These are phyloP conservation scores for Esox masquinongy DNA, from an alignment of 2,797 vertebrate genomes.

Conservation along the genomic window DNA sequence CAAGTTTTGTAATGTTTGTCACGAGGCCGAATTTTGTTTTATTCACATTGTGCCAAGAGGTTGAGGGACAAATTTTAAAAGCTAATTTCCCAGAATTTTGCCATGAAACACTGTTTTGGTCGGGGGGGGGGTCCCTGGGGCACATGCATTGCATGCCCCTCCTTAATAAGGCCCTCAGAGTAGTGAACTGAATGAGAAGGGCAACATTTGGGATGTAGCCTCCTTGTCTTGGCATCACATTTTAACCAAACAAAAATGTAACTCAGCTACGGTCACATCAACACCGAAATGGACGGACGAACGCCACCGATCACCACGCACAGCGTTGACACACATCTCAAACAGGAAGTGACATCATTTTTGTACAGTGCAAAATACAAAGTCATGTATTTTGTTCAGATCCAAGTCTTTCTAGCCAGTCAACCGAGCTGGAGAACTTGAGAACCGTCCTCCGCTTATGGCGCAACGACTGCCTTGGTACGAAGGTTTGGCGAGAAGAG, in stretches of 20 bases:
- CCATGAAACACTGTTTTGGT: too few species aligned
- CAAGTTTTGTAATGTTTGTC: too few species aligned
- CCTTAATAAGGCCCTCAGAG: too few species aligned
- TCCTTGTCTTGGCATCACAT: slow-evolving; percentile 39
- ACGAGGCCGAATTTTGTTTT: too few species aligned
- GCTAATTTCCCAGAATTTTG: too few species aligned
- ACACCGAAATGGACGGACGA: slow-evolving; percentile 25
- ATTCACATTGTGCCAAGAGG: too few species aligned
- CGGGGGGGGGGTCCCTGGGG: too few species aligned
- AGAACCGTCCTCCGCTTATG: background rate
- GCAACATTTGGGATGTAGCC: background rate
- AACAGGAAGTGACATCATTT: slow-evolving; percentile 40
- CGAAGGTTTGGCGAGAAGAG: background rate
- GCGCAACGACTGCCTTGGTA: background rate
- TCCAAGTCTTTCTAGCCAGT: background rate
- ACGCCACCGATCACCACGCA: slow-evolving; percentile 24
- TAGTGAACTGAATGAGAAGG: background rate
- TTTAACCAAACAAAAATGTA: slow-evolving; percentile 22
- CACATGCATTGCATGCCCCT: too few species aligned
- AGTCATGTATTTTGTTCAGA: slow-evolving; percentile 7
- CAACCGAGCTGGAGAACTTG: background rate
- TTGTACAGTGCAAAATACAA: slow-evolving; percentile 12
- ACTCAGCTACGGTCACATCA: slow-evolving; percentile 34
- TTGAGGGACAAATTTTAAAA: too few species aligned
- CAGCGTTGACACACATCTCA: slow-evolving; percentile 26